These are phyloP conservation scores for Magallana angulata DNA, from an alignment of 1,140 invertebrate genomes.

Conservation along the genomic window DNA sequence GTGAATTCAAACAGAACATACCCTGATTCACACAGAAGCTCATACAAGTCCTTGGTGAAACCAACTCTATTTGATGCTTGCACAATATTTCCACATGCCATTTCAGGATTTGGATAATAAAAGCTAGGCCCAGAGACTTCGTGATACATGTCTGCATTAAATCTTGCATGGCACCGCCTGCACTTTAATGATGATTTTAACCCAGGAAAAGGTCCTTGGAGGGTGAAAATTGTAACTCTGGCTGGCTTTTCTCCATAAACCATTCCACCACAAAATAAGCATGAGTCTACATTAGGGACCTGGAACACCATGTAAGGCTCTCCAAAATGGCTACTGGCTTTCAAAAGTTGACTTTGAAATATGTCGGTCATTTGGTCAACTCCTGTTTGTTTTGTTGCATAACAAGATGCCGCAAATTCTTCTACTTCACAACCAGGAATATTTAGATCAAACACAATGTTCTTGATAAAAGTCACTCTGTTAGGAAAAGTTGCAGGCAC, in stretches of 20 bases:
- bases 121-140: neutral
- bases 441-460: neutral
- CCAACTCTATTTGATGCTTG: neutral
- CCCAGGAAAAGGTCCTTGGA: neutral
- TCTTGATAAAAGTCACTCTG: neutral
- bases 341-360: neutral
- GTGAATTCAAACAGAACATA: neutral
- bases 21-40: neutral
- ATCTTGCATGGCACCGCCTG: neutral
- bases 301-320: conserved; percentile 1
- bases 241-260: neutral
- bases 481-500: neutral
- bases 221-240: neutral
- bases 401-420: neutral
- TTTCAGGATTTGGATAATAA: neutral
- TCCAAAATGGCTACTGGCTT: neutral
- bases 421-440: neutral
- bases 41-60: neutral
- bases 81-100: neutral
- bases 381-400: neutral
- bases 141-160: neutral
- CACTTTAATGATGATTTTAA: neutral
- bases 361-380: neutral
- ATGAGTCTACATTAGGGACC: neutral
- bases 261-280: neutral